Evolutionary conservation across 2,888 invertebrate genomes (phyloP).

Genomic region (Seira musarum): DNA sequence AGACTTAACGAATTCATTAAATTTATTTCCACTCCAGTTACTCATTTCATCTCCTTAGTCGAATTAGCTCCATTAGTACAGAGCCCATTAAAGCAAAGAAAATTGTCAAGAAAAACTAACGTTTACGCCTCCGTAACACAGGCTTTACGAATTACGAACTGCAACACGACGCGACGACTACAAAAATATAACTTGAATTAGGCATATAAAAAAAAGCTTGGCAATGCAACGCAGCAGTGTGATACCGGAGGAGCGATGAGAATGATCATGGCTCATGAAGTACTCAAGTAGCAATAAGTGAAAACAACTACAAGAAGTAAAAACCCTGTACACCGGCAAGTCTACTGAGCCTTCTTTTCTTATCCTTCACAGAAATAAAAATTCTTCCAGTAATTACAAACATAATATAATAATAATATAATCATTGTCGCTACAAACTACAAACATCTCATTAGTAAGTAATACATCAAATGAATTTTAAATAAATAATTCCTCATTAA

Average conservation of each 20-base stretch:
- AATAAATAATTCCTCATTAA: no score
- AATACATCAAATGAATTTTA: no score
- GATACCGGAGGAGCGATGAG: no score
- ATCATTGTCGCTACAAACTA: no score
- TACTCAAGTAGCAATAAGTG: conserved; percentile 3
- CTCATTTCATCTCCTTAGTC: conserved; percentile 64
- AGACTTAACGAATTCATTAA: conserved; percentile 64
- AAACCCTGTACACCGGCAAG: no score
- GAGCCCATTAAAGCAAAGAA: conserved; percentile 63
- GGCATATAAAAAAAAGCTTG: neutral
- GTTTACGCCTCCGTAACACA: conserved; percentile 56
- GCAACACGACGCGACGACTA: no score
- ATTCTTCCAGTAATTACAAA: no score
- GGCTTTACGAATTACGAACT: conserved; percentile 30
- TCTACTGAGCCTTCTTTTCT: no score
- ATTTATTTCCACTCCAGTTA: conserved; percentile 64
- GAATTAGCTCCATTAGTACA: conserved; percentile 63
- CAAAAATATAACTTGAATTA: neutral
- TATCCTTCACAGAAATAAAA: no score
- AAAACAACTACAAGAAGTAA: neutral
- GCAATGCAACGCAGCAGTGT: neutral
- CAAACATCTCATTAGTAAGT: no score
- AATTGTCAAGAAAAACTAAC: conserved; percentile 62
- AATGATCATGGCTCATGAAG: conserved; percentile 13
- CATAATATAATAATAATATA: no score